phyloP scores from a whole-genome alignment of 2,113 vertebrate genomes.

The Heloderma charlesbogerti region DNA sequence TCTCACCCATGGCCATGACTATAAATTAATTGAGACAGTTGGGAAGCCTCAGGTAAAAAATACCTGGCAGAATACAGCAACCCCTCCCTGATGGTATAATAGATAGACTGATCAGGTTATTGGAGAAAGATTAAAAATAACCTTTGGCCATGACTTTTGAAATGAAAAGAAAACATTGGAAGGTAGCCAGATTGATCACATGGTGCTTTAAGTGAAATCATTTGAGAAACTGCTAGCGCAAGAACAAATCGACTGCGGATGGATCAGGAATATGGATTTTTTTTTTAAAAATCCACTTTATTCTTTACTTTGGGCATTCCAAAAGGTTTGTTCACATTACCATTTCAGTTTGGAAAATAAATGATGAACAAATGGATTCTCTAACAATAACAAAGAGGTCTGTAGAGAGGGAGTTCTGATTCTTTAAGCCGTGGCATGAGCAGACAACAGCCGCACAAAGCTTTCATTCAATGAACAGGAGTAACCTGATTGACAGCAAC shows the following conservation, averaged over 20 bases:
- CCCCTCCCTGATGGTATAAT: conserved; percentile 58
- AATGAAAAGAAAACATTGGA: conserved; percentile 38
- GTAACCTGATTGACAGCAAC: conserved; percentile 78
- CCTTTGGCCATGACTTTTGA: conserved; percentile 52
- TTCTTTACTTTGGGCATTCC: conserved; percentile 28
- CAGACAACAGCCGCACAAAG: conserved; percentile 75
- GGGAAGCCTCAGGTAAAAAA: conserved; percentile 62
- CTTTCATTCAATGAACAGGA: conserved; percentile 75
- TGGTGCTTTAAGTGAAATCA: conserved; percentile 45
- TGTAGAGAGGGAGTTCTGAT: conserved; percentile 56
- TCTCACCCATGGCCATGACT: conserved; percentile 43
- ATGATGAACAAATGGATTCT: conserved; percentile 32
- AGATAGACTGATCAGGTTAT: conserved; percentile 57
- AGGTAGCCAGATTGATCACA: neutral
- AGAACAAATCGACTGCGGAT: conserved; percentile 37
- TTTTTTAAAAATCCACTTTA: neutral
- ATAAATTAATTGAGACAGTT: conserved; percentile 67
- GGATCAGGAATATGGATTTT: conserved; percentile 11
- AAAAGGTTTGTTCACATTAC: conserved; percentile 17
- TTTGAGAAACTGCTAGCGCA: conserved; percentile 2
- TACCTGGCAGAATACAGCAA: conserved; percentile 54
- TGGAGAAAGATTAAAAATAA: conserved; percentile 59
- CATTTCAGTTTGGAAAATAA: neutral
- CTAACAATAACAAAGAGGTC: conserved; percentile 50
- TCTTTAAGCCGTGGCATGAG: conserved; percentile 52